phyloP scores from a whole-genome alignment of 2,888 invertebrate species.

The Erebia ligea region DNA sequence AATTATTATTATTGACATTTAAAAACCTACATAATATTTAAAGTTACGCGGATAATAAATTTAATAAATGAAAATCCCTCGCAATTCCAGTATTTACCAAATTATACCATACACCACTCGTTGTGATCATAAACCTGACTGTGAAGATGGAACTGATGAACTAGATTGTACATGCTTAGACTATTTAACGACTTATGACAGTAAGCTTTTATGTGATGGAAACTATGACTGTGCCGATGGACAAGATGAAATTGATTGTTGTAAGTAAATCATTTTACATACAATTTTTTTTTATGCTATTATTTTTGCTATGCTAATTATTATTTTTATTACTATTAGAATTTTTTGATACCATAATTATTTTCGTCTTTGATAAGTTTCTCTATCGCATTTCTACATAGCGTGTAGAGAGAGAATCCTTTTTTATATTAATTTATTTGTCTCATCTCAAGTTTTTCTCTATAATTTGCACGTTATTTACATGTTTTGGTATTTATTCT shows the following conservation, averaged over 20 bases:
- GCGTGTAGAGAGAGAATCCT: no score
- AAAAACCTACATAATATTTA: no score
- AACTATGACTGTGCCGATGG: constrained; percentile 88
- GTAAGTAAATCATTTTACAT: constrained; percentile 71
- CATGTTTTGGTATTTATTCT: background rate
- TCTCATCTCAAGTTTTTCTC: background rate
- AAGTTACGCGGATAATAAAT: no score
- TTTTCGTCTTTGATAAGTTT: no score
- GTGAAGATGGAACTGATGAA: constrained; percentile 93
- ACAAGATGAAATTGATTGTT: constrained; percentile 89
- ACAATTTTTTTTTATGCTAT: background rate
- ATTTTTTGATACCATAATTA: no score
- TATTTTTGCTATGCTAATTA: no score
- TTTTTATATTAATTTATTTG: no score
- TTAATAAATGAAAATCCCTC: no score
- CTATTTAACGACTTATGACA: constrained; percentile 79
- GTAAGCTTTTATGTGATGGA: constrained; percentile 88
- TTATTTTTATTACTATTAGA: background rate
- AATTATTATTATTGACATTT: no score
- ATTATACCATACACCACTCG: constrained; percentile 81
- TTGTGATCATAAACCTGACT: constrained; percentile 88
- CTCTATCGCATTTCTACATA: no score
- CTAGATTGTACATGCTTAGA: constrained; percentile 88
- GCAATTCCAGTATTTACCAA: constrained; percentile 84
- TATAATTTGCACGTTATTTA: background rate